Conservation (phyloP, 1,140 invertebrate genomes). For the Phthorimaea operculella region DNA sequence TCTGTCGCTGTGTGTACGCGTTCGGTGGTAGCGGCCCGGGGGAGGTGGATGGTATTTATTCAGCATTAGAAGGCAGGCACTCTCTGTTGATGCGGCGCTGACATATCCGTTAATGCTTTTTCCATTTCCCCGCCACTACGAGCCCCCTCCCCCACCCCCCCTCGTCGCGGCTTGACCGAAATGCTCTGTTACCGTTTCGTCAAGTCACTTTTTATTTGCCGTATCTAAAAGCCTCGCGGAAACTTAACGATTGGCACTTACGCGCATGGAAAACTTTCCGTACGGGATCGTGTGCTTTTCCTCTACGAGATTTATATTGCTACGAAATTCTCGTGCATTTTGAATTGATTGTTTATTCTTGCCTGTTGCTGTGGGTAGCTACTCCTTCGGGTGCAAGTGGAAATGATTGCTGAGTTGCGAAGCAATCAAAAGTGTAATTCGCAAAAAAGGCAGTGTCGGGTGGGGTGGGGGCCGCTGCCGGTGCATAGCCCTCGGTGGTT, state of each 20-base stretch:
- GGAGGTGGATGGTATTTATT: conserved; percentile 59
- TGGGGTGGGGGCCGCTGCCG: conserved; percentile 11
- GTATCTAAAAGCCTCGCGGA: background rate
- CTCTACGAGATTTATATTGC: no score
- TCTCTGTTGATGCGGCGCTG: conserved; percentile 58
- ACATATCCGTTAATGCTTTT: conserved; percentile 68
- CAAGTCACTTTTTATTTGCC: conserved; percentile 20
- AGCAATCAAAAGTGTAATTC: conserved; percentile 52
- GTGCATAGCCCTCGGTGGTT: conserved; percentile 28
- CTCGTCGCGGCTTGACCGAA: conserved; percentile 49
- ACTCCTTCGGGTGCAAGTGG: background rate
- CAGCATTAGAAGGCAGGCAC: conserved; percentile 62
- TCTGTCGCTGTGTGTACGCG: conserved; percentile 17
- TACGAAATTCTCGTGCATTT: no score
- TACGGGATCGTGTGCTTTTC: no score
- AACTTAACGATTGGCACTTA: background rate
- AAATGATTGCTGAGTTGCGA: conserved; percentile 19
- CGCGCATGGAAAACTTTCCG: background rate
- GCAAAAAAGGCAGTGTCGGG: conserved; percentile 27
- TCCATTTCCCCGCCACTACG: conserved; percentile 61
- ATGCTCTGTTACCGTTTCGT: conserved; percentile 28
- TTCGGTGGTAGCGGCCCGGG: conserved; percentile 28
- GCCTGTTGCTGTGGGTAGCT: background rate
- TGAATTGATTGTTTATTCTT: no score
- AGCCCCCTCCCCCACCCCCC: conserved; percentile 22